Evolutionary conservation across 2,113 vertebrate genomes (phyloP), one percentile per base, ranked within the genome.

Genomic region (Zeus faber): DNA sequence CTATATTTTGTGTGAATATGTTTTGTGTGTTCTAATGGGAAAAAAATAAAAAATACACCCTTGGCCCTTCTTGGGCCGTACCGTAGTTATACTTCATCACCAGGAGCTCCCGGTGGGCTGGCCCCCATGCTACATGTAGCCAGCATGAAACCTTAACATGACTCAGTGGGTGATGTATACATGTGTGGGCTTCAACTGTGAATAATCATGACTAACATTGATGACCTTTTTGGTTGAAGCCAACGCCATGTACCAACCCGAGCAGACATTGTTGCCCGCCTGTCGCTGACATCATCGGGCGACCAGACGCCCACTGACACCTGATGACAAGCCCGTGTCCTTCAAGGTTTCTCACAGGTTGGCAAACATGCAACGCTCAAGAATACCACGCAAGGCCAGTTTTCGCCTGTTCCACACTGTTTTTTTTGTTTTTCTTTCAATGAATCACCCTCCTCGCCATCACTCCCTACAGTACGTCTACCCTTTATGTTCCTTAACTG

Each of bases 171-270:
- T 84, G 71, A 76, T 76, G 72, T 74, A 74, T 81, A 18, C 50
- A 51, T 56, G 70, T 71, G 80, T 78, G 72, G 76, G 78, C 58
- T 62, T 41, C 5, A 45, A 68, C 59, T 44, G 27, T 78, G 83
- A 81, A 65, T 74, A 80, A 80, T 70, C 60, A 60, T 83, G 83
- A 85, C 76, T 76, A 83, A 85, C 46, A 9, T 65, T 57, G 55
- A 54, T 78, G 76, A 80, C 80, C 78, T 77, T 85, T 80, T 54
- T 65, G 43, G 21, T 73, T 48, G 54, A n/a, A 51, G 37, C 72
- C 70, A 62, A 63, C 58, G 13, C 49, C 62, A 25, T 2, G 17
- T 49, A 27, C 29, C 4, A 50, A 35, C 26, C 4, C 48, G 13
- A 58, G 44, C 62, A 39, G 61, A 24, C 41, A 54, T 57, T 63